phyloP scores from a whole-genome alignment of 2,888 invertebrate species.

The Drosophila peninsularis region DNA sequence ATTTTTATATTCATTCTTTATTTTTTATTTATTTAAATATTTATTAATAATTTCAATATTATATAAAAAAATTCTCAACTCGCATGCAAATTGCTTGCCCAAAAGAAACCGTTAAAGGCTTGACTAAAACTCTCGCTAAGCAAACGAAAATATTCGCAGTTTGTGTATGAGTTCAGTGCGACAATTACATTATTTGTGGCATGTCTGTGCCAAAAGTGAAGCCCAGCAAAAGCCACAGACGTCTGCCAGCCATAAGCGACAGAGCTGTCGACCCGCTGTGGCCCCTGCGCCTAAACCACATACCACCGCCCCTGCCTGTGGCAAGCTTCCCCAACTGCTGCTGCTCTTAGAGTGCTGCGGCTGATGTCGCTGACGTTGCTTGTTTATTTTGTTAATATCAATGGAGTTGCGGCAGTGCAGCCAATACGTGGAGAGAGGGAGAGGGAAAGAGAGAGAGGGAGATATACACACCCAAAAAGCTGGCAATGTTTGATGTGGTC shows the following conservation, averaged over 20 bases:
- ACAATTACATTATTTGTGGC: constrained; percentile 32
- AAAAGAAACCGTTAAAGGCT: too few species aligned
- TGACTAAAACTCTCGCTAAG: not conserved
- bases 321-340: not conserved
- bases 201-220: constrained; percentile 28
- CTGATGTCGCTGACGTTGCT: constrained; percentile 34
- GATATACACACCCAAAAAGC: constrained; percentile 3
- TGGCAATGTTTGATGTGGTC: constrained; percentile 38
- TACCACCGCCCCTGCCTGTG: too few species aligned
- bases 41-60: too few species aligned
- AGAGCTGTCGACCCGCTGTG: not conserved
- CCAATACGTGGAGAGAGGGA: constrained; percentile 6
- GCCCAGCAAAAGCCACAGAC: constrained; percentile 15
- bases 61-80: too few species aligned
- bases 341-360: constrained; percentile 20
- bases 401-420: constrained; percentile 25
- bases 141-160: not conserved
- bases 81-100: too few species aligned
- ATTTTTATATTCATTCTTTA: too few species aligned
- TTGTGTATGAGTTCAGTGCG: too few species aligned
- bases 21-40: too few species aligned
- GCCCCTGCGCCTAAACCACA: not conserved
- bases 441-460: not conserved
- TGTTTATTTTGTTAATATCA: constrained; percentile 59
- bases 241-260: constrained; percentile 4